Conservation (phyloP, 2,797 vertebrate genomes). For the Somateria mollissima region DNA sequence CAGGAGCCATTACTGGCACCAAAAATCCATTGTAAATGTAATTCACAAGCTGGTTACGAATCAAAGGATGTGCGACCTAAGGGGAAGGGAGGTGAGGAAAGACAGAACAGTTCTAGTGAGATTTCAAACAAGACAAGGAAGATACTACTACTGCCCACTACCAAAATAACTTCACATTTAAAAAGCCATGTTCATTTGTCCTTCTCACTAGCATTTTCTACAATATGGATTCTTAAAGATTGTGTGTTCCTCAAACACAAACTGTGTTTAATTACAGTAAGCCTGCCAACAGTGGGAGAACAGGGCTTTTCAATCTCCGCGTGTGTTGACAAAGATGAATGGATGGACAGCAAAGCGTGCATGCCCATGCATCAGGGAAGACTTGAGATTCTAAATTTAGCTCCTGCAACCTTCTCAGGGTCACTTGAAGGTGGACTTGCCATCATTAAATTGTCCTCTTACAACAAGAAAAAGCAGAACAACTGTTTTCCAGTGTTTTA, state of each 20-base stretch:
- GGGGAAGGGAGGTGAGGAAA: neutral
- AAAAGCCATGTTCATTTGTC: neutral
- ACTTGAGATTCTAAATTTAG: slow-evolving; percentile 27
- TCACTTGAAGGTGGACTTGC: neutral
- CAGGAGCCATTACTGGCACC: slow-evolving; percentile 95
- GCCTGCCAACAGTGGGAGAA: neutral
- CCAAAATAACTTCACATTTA: neutral
- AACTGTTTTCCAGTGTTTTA: neutral
- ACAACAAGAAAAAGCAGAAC: neutral
- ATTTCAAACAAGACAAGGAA: neutral
- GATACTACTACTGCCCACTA: neutral
- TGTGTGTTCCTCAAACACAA: neutral
- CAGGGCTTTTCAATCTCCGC: neutral
- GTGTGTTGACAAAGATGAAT: slow-evolving; percentile 22
- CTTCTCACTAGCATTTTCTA: neutral
- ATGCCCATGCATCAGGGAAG: neutral
- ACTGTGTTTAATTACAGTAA: neutral
- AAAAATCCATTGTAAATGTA: slow-evolving; percentile 99
- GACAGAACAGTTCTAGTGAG: neutral
- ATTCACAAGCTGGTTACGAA: slow-evolving; percentile 92
- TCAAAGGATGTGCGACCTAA: slow-evolving; percentile 92
- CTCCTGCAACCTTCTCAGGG: neutral
- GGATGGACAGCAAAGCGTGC: neutral
- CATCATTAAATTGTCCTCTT: neutral
- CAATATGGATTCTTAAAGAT: neutral